phyloP scores from a whole-genome alignment of 2,113 vertebrate species.

The Lethenteron camtschaticum region DNA sequence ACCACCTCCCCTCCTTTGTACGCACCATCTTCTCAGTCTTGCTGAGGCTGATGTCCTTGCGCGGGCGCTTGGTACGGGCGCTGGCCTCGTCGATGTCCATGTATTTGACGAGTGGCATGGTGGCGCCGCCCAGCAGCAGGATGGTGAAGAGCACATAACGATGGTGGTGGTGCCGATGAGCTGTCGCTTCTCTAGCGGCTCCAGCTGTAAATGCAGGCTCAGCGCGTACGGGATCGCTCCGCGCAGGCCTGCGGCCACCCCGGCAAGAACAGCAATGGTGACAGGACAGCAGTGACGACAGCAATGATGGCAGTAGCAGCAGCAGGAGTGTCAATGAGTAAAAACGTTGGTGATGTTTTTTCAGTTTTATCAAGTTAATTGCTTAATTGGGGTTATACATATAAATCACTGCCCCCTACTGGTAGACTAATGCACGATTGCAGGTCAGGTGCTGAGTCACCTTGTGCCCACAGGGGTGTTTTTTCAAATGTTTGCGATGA shows the following conservation, averaged over 20 bases:
- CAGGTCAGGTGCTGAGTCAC: no score
- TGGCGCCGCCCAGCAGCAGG: constrained; percentile 64
- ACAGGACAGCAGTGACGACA: no score
- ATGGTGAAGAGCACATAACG: constrained; percentile 90
- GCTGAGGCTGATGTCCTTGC: constrained; percentile 81
- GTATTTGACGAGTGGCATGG: constrained; percentile 82
- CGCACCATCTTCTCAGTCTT: constrained; percentile 91
- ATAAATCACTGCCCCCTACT: no score
- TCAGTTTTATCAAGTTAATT: no score
- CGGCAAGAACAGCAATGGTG: neutral
- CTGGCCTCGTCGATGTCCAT: constrained; percentile 79
- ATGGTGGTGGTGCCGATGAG: constrained; percentile 92
- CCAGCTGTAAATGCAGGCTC: constrained; percentile 74
- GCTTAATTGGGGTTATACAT: no score
- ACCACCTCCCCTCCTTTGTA: no score
- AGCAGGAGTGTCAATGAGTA: neutral
- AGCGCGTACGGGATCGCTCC: constrained; percentile 89
- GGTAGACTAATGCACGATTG: no score
- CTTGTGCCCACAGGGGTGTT: no score
- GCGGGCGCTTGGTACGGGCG: constrained; percentile 40
- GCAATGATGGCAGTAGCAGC: no score
- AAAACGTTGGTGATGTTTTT: neutral
- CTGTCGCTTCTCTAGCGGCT: constrained; percentile 87
- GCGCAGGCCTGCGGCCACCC: constrained; percentile 35
- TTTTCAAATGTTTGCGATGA: no score